phyloP scores from a whole-genome alignment of 2,113 vertebrate genomes.

The Aleadryas rufinucha region DNA sequence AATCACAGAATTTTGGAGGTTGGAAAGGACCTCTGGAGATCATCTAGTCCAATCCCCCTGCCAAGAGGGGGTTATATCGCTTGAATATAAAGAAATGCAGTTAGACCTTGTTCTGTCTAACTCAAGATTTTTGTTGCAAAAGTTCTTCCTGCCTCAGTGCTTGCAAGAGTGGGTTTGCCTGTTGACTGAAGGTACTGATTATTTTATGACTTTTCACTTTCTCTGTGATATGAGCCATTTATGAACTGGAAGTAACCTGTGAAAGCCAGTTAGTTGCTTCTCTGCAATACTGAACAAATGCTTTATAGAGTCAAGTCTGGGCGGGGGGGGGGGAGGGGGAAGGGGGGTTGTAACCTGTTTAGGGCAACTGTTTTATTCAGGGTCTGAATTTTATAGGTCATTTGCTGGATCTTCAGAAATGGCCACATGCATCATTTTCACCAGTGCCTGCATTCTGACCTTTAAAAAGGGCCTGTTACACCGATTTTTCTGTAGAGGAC shows the following conservation, averaged over 20 bases:
- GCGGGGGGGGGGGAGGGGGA: too few species aligned
- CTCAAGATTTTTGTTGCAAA: background rate
- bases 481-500: background rate
- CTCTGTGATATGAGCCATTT: background rate
- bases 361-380: background rate
- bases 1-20: background rate
- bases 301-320: background rate
- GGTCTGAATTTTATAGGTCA: background rate
- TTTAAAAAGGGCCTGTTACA: background rate
- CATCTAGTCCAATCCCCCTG: background rate
- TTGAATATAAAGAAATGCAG: background rate
- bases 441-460: background rate
- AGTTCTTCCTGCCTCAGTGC: background rate
- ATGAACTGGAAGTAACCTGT: background rate
- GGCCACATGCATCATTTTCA: background rate
- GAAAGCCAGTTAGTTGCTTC: background rate
- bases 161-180: background rate
- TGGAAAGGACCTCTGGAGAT: background rate
- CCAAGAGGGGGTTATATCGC: background rate
- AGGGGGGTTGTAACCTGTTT: background rate
- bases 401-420: background rate
- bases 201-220: background rate
- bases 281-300: background rate
- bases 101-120: background rate
- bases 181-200: background rate